Conservation (phyloP, 2,888 invertebrate genomes). For the Oscheius myriophilus region DNA sequence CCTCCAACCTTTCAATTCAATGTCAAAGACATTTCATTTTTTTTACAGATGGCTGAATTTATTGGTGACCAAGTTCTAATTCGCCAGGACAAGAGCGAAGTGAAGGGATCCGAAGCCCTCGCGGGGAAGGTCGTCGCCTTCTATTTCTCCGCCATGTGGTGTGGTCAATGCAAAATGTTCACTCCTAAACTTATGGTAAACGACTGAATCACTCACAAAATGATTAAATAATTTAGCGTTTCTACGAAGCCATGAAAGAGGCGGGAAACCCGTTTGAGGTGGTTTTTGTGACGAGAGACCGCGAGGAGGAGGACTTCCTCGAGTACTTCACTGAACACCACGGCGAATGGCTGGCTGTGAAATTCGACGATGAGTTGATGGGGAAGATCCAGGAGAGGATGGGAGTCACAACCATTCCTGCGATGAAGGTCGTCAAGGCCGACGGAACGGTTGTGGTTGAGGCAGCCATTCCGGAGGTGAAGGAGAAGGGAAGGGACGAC, state of each 20-base stretch:
- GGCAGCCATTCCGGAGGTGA: slow-evolving; percentile 73
- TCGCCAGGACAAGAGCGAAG: slow-evolving; percentile 39
- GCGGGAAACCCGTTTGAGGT: slow-evolving; percentile 61
- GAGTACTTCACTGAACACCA: slow-evolving; percentile 66
- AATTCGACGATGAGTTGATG: slow-evolving; percentile 61
- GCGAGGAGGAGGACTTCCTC: slow-evolving; percentile 60
- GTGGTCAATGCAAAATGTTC: slow-evolving; percentile 63
- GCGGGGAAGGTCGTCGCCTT: slow-evolving; percentile 70
- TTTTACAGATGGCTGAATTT: slow-evolving; percentile 51
- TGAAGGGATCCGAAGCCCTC: slow-evolving; percentile 64
- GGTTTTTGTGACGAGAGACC: slow-evolving; percentile 61
- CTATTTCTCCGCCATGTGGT: slow-evolving; percentile 75
- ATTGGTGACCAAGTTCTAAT: slow-evolving; percentile 54
- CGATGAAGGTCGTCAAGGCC: slow-evolving; percentile 72
- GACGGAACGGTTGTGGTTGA: slow-evolving; percentile 72
- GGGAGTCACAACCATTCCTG: slow-evolving; percentile 71
- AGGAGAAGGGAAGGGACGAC: slow-evolving; percentile 43
- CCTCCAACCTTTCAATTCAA: too few relatives aligned
- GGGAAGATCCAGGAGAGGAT: slow-evolving; percentile 44
- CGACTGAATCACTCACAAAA: neutral
- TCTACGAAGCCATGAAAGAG: slow-evolving; percentile 50
- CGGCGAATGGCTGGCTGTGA: slow-evolving; percentile 61
- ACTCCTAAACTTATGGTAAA: slow-evolving; percentile 62
- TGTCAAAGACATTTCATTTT: too few relatives aligned
- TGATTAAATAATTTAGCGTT: slow-evolving; percentile 17